Conservation (phyloP, 2,888 invertebrate species). For the Crioceris asparagi region DNA sequence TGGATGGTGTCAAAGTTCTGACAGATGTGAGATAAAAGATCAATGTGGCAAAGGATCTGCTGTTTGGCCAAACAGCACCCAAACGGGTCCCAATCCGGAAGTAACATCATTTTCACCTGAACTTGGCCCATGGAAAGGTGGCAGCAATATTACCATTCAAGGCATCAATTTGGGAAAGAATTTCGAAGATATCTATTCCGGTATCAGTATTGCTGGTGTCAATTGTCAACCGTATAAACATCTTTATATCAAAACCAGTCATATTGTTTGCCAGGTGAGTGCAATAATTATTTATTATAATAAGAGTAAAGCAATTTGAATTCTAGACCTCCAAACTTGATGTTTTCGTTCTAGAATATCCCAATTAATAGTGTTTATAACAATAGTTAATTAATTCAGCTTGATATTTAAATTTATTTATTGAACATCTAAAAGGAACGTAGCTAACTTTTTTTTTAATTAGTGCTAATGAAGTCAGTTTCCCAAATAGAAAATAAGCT, state of each 20-base stretch:
- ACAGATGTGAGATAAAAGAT: slow-evolving; percentile 83
- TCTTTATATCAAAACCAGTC: slow-evolving; percentile 79
- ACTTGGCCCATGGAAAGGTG: slow-evolving; percentile 90
- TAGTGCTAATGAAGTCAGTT: too few relatives aligned
- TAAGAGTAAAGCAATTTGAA: too few relatives aligned
- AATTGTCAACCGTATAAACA: slow-evolving; percentile 82
- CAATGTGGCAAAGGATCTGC: slow-evolving; percentile 66
- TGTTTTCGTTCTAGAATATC: too few relatives aligned
- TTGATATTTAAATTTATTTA: too few relatives aligned
- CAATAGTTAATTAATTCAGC: too few relatives aligned
- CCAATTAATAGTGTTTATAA: too few relatives aligned
- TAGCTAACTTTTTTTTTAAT: too few relatives aligned
- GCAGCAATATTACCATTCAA: slow-evolving; percentile 89
- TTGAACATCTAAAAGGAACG: too few relatives aligned
- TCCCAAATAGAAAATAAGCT: too few relatives aligned
- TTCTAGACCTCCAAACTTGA: too few relatives aligned
- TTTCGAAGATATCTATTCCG: slow-evolving; percentile 84
- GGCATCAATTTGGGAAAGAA: slow-evolving; percentile 93
- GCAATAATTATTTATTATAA: not conserved
- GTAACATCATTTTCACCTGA: slow-evolving; percentile 78
- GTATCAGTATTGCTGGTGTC: slow-evolving; percentile 86
- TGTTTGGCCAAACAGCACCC: slow-evolving; percentile 82
- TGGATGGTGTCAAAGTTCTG: slow-evolving; percentile 93
- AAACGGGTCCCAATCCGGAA: slow-evolving; percentile 92
- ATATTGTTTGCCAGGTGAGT: slow-evolving; percentile 61